A percentile compares a stretch with the other conserved stretches of the same genome.
phyloP scores from a whole-genome alignment of 2,113 vertebrate genomes.

The Marcusenius ussheri region DNA sequence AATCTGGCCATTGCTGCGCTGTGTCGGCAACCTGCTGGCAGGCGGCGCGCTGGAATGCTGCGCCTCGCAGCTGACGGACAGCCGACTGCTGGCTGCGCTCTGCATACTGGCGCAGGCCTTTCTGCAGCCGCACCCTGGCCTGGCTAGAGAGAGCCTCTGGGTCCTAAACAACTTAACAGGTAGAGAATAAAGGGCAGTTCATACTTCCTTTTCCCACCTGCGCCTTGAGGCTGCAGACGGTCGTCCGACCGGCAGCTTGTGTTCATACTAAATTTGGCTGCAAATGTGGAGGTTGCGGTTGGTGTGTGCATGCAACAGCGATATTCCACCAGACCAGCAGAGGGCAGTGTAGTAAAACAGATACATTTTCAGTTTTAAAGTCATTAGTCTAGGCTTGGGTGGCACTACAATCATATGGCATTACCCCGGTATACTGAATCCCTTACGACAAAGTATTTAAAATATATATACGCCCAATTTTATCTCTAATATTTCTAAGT shows the following conservation, averaged over 20 bases:
- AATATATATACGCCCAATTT: background rate
- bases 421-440: background rate
- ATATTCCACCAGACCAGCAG: background rate
- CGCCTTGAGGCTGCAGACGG: background rate
- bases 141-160: conserved; percentile 79
- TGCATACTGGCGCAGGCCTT: conserved; percentile 70
- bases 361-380: background rate
- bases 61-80: conserved; percentile 45
- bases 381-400: background rate
- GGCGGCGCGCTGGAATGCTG: conserved; percentile 41
- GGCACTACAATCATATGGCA: background rate
- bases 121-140: conserved; percentile 60
- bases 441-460: background rate
- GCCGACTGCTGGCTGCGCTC: conserved; percentile 62
- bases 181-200: conserved; percentile 31
- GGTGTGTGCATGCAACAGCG: background rate
- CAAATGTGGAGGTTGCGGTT: background rate
- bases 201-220: background rate
- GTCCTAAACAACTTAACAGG: conserved; percentile 93
- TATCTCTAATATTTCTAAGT: background rate
- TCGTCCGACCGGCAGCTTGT: background rate
- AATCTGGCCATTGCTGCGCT: conserved; percentile 78
- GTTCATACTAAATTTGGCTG: background rate
- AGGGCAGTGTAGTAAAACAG: background rate
- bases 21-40: conserved; percentile 75